Base-by-base conservation (phyloP, 2,888 invertebrate genomes). In the Tribolium freemani region DNA sequence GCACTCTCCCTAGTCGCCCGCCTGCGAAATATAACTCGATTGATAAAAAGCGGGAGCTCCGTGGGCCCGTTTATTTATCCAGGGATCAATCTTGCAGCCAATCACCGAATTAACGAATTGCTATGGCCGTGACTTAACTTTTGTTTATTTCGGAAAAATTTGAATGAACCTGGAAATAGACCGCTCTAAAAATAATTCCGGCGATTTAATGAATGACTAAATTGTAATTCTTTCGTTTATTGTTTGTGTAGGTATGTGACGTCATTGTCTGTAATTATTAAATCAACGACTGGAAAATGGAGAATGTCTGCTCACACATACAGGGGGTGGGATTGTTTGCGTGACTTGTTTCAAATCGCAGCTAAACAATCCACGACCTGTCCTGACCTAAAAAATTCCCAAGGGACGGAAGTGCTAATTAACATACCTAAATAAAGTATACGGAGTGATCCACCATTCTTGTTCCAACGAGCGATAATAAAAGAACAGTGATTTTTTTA, bases 21-120 rank as follows among this genome's bases (percentile, higher is more conserved):
- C 50, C 48, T 38, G 48, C 26, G 51, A 60, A 56, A 61, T 54
- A 54, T 61, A 53, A 63, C 61, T 44, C 54, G 63, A 70, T 63
- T 61, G 69, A 70, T 70, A 70, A 70, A 70, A 70, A 61, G 54
- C 44, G n/a, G 21, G 45, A 11, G 51, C 44, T 44, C 5, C 26
- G 5, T 3, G 26, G 26, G 26, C 26, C 1, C 5, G 26, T 3
- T 26, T 26, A 3, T 26, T 26, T 26, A 26, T 26, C 26, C 2
- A 26, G 5, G 26, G 5, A 26, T 26, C 26, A 26, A 3, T 26
- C 16, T 16, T 16, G 16, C 16, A 16, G 16, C 16, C 26, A 26
- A 26, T 26, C 3, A 3, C 3, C 10, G 10, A 21, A 26, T 50
- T 10, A 20, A 16, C 48, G 16, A 9, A 51, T 56, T 21, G 20